phyloP scores from a whole-genome alignment of 2,888 invertebrate species.

The Heliconius sara region DNA sequence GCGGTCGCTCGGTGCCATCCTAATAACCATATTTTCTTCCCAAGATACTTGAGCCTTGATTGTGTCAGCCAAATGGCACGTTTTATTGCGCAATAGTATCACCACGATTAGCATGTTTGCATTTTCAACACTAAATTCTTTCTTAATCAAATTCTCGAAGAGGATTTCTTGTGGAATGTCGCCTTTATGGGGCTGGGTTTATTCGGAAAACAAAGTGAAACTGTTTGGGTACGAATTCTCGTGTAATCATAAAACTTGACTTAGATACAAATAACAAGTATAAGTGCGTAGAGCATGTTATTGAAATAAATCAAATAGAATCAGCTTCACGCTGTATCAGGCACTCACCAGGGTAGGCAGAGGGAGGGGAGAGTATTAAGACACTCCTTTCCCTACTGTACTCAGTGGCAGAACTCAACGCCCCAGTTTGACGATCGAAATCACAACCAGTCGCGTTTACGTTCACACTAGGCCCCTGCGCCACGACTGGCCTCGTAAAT shows the following conservation, averaged over 20 bases:
- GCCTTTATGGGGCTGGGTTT: slow-evolving; percentile 40
- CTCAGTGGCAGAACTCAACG: no score
- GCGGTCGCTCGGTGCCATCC: slow-evolving; percentile 74
- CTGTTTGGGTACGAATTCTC: slow-evolving; percentile 23
- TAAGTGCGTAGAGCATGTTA: neutral
- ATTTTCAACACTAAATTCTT: slow-evolving; percentile 53
- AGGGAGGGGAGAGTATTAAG: no score
- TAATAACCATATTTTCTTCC: slow-evolving; percentile 72
- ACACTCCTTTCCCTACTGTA: no score
- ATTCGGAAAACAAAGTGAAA: slow-evolving; percentile 25
- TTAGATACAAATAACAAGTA: slow-evolving; percentile 11
- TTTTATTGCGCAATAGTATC: slow-evolving; percentile 51
- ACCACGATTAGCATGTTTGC: slow-evolving; percentile 51
- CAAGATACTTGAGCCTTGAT: slow-evolving; percentile 69
- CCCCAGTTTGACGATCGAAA: no score
- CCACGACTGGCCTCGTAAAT: neutral
- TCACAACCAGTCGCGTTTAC: no score
- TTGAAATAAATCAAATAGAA: neutral
- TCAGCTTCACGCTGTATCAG: no score
- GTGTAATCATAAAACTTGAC: slow-evolving; percentile 8
- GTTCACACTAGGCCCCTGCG: no score
- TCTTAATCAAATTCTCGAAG: slow-evolving; percentile 50
- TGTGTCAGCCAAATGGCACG: slow-evolving; percentile 57
- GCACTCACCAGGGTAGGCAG: no score
- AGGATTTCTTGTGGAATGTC: slow-evolving; percentile 45